These are phyloP conservation scores for Cnemophilus loriae DNA, from an alignment of 2,113 vertebrate genomes.

Conservation along the genomic window DNA sequence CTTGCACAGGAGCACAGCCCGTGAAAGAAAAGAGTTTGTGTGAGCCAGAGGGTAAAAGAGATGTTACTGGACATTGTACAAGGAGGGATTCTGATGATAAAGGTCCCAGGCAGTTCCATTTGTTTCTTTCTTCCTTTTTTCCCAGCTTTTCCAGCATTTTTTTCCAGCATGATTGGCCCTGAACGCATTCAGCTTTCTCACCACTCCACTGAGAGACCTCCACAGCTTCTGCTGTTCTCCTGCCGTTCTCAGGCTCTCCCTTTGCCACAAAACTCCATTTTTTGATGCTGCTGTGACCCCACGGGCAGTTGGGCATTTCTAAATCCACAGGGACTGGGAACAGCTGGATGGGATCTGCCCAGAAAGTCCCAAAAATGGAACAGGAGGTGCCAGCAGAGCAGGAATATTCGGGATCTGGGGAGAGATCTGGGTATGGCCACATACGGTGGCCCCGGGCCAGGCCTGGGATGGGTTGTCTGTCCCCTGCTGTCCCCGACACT, in stretches of 20 bases:
- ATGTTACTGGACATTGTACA: background rate
- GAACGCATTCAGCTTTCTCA: background rate
- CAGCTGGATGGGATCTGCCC: background rate
- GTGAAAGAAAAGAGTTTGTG: background rate
- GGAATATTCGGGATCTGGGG: background rate
- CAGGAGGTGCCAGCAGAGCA: background rate
- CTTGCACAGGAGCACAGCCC: background rate
- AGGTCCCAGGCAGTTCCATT: background rate
- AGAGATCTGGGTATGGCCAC: background rate
- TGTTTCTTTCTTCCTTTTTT: background rate
- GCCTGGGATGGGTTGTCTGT: background rate
- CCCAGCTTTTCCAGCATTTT: background rate
- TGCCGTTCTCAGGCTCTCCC: background rate
- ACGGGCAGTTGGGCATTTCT: background rate
- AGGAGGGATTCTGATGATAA: background rate
- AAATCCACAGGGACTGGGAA: background rate
- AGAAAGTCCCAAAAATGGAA: background rate
- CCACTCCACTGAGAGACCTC: background rate
- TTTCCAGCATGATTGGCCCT: background rate
- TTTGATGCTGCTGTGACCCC: background rate
- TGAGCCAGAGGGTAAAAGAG: background rate
- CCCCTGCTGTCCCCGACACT: background rate
- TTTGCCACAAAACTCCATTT: background rate
- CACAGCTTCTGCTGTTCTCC: background rate
- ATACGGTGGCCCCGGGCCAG: accelerated